Evolutionary conservation across 2,888 invertebrate genomes (phyloP).

Genomic region (Drosophila helvetica): DNA sequence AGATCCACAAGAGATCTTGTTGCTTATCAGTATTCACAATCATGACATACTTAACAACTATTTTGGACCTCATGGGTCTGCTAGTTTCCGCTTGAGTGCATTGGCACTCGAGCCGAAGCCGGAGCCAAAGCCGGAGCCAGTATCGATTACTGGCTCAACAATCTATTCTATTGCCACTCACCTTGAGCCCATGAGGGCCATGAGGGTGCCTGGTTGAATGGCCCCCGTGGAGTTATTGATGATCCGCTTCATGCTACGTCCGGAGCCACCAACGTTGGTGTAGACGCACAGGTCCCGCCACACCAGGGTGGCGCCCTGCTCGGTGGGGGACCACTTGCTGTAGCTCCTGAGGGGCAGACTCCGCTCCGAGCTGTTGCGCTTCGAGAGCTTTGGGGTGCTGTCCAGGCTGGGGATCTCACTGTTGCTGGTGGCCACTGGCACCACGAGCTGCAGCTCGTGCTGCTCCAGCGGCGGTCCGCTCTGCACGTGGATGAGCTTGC

Average conservation of each 20-base stretch:
- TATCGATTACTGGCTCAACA: slow-evolving; percentile 20
- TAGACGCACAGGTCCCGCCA: slow-evolving; percentile 92
- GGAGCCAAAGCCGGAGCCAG: neutral
- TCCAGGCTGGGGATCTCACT: slow-evolving; percentile 58
- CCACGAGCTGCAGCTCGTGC: slow-evolving; percentile 64
- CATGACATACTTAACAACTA: slow-evolving; percentile 33
- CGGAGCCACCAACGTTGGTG: slow-evolving; percentile 84
- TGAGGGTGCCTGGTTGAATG: slow-evolving; percentile 91
- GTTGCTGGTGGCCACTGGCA: slow-evolving; percentile 32
- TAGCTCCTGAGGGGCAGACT: slow-evolving; percentile 84
- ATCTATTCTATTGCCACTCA: slow-evolving; percentile 82
- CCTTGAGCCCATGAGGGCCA: slow-evolving; percentile 94
- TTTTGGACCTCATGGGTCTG: slow-evolving; percentile 20
- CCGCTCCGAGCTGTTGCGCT: slow-evolving; percentile 81
- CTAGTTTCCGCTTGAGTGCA: slow-evolving; percentile 30
- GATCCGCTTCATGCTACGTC: slow-evolving; percentile 87
- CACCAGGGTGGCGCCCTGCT: slow-evolving; percentile 89
- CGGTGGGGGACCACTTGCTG: slow-evolving; percentile 85
- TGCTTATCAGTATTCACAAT: neutral
- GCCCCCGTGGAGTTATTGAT: slow-evolving; percentile 93
- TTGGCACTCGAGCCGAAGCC: neutral
- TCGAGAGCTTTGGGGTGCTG: slow-evolving; percentile 69
- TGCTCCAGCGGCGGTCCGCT: slow-evolving; percentile 35
- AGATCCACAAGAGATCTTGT: neutral
- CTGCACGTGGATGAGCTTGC: slow-evolving; percentile 41